Conservation (phyloP, 2,113 vertebrate genomes). For the Ranitomeya variabilis region DNA sequence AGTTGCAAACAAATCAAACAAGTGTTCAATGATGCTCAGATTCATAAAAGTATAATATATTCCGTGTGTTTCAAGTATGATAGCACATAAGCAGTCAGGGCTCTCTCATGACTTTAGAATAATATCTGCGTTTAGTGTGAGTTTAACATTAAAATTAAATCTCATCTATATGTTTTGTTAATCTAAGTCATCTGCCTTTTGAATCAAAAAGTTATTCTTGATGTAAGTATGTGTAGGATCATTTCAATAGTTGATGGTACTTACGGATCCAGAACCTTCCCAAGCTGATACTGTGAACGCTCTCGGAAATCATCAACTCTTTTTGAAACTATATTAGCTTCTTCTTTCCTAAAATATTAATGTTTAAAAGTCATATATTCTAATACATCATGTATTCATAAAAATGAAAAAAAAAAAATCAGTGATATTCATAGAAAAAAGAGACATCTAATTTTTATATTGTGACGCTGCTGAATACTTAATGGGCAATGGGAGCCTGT, state of each 20-base stretch:
- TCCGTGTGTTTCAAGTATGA: too few species aligned
- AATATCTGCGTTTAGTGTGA: too few species aligned
- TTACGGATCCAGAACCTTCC: slow-evolving; percentile 73
- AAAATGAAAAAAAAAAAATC: background rate
- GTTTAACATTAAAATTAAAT: too few species aligned
- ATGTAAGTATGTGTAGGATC: background rate
- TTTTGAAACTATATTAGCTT: slow-evolving; percentile 71
- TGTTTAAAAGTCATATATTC: background rate
- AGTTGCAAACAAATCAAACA: too few species aligned
- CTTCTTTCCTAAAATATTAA: slow-evolving; percentile 71
- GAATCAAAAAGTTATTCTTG: too few species aligned
- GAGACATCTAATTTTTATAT: background rate
- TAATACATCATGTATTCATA: background rate
- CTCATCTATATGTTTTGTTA: too few species aligned
- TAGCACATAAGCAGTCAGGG: too few species aligned
- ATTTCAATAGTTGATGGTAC: slow-evolving; percentile 59
- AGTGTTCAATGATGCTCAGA: too few species aligned
- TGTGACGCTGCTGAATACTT: background rate
- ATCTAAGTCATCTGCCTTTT: too few species aligned
- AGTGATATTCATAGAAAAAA: background rate
- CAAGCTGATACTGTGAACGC: slow-evolving; percentile 72
- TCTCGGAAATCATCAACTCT: slow-evolving; percentile 77
- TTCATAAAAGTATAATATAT: too few species aligned
- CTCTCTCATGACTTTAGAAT: too few species aligned
- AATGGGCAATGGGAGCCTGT: background rate